Evolutionary conservation across 2,797 vertebrate genomes (phyloP).

Genomic region (Telmatherina bonti): DNA sequence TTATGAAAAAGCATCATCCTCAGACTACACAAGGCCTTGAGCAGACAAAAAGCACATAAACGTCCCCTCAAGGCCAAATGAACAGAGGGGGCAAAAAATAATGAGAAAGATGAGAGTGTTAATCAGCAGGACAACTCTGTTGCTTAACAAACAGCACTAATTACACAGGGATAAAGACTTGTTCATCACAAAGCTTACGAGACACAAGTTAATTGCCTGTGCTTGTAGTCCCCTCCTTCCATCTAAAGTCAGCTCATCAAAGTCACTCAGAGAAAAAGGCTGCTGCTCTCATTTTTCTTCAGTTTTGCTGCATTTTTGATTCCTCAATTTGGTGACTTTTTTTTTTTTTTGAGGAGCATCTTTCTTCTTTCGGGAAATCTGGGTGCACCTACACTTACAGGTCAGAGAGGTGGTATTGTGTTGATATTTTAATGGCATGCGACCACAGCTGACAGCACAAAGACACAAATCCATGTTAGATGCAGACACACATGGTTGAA

Average conservation of each 20-base stretch:
- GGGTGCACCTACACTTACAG: constrained; percentile 10
- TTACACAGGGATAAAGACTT: constrained; percentile 83
- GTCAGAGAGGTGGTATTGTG: neutral
- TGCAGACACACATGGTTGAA: constrained; percentile 15
- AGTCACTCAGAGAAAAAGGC: constrained; percentile 52
- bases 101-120: constrained; percentile 56
- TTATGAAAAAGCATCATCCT: neutral
- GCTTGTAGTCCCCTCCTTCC: constrained; percentile 64
- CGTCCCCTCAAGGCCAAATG: constrained; percentile 16
- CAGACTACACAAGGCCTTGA: neutral
- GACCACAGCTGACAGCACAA: constrained; percentile 29
- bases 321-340: constrained; percentile 3
- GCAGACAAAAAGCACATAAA: constrained; percentile 21
- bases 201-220: constrained; percentile 84
- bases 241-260: constrained; percentile 64
- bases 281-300: constrained; percentile 29
- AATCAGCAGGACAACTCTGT: constrained; percentile 75
- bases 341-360: constrained; percentile 1
- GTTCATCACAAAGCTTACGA: constrained; percentile 82
- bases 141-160: constrained; percentile 84
- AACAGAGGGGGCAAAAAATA: constrained; percentile 42
- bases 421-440: constrained; percentile 19
- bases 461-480: constrained; percentile 31
- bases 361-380: constrained; percentile 4
- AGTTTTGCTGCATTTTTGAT: neutral